Percentiles rank a stretch among this genome's conserved stretches.
Evolutionary conservation across 2,113 vertebrate species (phyloP).

Genomic region (Typhlomys cinereus): DNA sequence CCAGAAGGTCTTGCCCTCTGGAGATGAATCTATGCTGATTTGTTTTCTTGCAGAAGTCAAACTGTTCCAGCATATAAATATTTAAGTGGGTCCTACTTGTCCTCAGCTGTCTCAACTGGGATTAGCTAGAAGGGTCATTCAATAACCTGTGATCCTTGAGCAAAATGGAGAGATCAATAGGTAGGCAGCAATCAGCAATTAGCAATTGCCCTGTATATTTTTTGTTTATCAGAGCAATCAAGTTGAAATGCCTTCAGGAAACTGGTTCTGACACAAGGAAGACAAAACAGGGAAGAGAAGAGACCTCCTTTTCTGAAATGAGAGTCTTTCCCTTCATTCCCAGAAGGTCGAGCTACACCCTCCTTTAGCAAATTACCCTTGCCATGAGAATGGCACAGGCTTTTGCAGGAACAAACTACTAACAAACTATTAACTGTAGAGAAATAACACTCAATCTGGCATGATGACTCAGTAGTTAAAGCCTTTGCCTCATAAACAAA

Average conservation of each 20-base stretch:
- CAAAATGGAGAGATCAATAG: slow-evolving; percentile 70
- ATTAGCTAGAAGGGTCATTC: slow-evolving; percentile 57
- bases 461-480: too few relatives aligned
- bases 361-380: rapidly evolving
- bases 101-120: slow-evolving; percentile 3
- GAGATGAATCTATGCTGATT: neutral
- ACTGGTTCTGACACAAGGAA: slow-evolving; percentile 32
- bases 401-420: too few relatives aligned
- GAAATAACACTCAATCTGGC: too few relatives aligned
- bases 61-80: neutral
- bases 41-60: neutral
- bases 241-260: slow-evolving; percentile 54
- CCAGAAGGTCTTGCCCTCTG: neutral
- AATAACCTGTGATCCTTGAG: slow-evolving; percentile 55
- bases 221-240: slow-evolving; percentile 24
- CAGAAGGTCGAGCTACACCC: neutral
- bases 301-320: neutral
- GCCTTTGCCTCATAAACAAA: too few relatives aligned
- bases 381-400: too few relatives aligned
- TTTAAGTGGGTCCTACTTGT: slow-evolving; percentile 3
- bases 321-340: neutral
- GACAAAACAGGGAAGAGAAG: neutral
- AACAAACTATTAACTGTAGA: too few relatives aligned
- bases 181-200: slow-evolving; percentile 69
- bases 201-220: slow-evolving; percentile 48